Conservation (phyloP, 2,888 invertebrate genomes). For the Nudaria mundana region DNA sequence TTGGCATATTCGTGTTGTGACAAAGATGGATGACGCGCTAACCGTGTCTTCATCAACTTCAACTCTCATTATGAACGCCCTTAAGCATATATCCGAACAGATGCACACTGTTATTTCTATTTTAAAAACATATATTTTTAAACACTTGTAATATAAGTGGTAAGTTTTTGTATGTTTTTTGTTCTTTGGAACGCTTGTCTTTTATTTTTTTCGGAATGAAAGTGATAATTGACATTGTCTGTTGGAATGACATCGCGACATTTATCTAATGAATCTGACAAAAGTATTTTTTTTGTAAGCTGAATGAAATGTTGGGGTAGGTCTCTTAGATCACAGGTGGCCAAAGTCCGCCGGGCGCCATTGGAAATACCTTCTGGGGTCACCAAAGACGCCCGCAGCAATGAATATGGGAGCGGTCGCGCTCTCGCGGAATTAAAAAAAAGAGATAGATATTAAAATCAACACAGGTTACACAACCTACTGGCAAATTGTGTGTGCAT, state of each 20-base stretch:
- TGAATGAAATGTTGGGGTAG: too few species aligned
- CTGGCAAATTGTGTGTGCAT: too few species aligned
- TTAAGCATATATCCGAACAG: constrained; percentile 30
- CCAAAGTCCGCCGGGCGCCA: too few species aligned
- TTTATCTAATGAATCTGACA: neutral
- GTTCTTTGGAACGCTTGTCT: constrained; percentile 18
- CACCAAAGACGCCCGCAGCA: too few species aligned
- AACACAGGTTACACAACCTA: too few species aligned
- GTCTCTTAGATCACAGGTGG: too few species aligned
- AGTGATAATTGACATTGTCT: constrained; percentile 30
- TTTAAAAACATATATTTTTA: constrained; percentile 23
- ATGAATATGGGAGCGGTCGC: too few species aligned
- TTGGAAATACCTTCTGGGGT: too few species aligned
- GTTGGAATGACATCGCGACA: neutral
- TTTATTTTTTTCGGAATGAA: constrained; percentile 22
- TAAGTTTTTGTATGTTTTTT: constrained; percentile 19
- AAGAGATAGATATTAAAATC: too few species aligned
- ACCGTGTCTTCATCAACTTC: constrained; percentile 63
- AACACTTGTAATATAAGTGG: constrained; percentile 23
- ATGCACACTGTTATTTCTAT: constrained; percentile 28
- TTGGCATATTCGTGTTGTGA: constrained; percentile 33
- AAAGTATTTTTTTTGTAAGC: too few species aligned
- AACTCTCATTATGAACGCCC: constrained; percentile 53
- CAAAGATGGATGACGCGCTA: constrained; percentile 55
- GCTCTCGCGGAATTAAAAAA: too few species aligned